Conservation (phyloP, 2,113 vertebrate species). For the Peromyscus californicus region DNA sequence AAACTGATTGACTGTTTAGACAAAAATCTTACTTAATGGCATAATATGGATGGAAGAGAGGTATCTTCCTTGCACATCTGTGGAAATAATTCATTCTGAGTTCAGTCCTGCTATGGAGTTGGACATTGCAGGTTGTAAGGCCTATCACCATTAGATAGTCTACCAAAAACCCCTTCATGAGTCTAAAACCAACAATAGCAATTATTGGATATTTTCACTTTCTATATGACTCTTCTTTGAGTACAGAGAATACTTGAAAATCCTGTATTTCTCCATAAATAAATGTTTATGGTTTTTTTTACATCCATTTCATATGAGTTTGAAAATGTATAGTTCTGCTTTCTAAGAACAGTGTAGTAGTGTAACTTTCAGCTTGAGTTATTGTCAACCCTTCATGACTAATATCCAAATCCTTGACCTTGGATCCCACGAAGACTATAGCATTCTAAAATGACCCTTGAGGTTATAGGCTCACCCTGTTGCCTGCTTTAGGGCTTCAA, state of each 20-base stretch:
- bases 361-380: not conserved
- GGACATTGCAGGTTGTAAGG: not conserved
- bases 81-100: not conserved
- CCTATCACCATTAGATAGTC: not conserved
- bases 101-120: not conserved
- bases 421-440: not conserved
- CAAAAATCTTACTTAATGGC: not conserved
- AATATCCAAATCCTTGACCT: not conserved
- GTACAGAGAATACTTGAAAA: not conserved
- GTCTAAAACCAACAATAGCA: not conserved
- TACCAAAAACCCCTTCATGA: not conserved
- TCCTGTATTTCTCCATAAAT: constrained; percentile 2
- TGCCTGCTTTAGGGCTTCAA: not conserved
- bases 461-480: not conserved
- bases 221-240: not conserved
- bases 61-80: not conserved
- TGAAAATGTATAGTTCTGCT: constrained; percentile 14
- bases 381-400: not conserved
- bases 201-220: constrained; percentile 32
- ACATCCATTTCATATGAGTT: not conserved
- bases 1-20: not conserved
- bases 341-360: not conserved
- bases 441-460: not conserved
- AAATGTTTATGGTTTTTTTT: not conserved
- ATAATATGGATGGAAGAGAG: not conserved